Conservation (phyloP, 2,888 invertebrate species). For the Chloromyia formosa region DNA sequence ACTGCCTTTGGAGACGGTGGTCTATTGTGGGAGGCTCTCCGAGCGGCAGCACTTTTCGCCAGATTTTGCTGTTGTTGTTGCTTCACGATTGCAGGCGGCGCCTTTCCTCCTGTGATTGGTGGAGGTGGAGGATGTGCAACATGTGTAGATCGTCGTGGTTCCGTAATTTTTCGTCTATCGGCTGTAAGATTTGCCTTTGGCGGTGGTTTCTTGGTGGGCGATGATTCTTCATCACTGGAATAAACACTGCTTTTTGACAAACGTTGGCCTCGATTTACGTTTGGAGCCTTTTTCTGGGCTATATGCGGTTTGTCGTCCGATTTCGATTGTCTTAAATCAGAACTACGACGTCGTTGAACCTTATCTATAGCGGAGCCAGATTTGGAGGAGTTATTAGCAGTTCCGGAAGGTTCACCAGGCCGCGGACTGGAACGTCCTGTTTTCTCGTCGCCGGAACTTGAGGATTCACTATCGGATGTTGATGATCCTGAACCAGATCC, state of each 20-base stretch:
- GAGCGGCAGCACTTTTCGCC: constrained; percentile 49
- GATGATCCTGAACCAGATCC: constrained; percentile 76
- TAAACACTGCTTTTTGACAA: constrained; percentile 65
- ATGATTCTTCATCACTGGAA: constrained; percentile 71
- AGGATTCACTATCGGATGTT: constrained; percentile 77
- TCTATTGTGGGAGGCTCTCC: constrained; percentile 3
- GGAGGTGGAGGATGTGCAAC: constrained; percentile 55
- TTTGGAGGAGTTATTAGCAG: constrained; percentile 52
- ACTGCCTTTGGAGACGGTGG: constrained; percentile 55
- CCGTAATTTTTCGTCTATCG: constrained; percentile 59
- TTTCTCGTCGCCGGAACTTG: constrained; percentile 66
- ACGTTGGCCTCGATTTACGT: constrained; percentile 62
- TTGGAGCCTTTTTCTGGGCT: constrained; percentile 57
- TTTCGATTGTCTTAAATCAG: constrained; percentile 50
- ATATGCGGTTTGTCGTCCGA: constrained; percentile 53
- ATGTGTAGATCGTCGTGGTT: constrained; percentile 62
- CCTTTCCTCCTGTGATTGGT: constrained; percentile 63
- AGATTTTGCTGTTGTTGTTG: constrained; percentile 57
- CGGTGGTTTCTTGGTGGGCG: constrained; percentile 57
- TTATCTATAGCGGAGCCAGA: constrained; percentile 51
- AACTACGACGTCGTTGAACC: constrained; percentile 45
- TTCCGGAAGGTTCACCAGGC: constrained; percentile 53
- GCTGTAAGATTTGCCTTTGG: constrained; percentile 50
- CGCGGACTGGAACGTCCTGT: constrained; percentile 51
- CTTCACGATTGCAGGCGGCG: constrained; percentile 57